These are phyloP conservation scores for Pachydiplax longipennis DNA, from an alignment of 2,888 invertebrate genomes.

Conservation along the genomic window DNA sequence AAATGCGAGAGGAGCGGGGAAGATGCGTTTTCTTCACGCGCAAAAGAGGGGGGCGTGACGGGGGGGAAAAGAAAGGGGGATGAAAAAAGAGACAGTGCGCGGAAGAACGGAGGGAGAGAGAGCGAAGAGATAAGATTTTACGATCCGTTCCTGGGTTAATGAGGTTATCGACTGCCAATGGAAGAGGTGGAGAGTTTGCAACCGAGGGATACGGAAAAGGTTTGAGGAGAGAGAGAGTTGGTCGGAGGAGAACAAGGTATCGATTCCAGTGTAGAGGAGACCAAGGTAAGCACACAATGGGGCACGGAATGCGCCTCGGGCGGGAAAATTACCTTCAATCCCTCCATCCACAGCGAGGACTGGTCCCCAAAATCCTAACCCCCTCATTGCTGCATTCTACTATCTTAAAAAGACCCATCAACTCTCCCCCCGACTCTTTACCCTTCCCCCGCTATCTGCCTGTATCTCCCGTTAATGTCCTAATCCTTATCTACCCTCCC, in stretches of 20 bases:
- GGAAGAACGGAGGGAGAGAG: background rate
- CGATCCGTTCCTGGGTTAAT: slow-evolving; percentile 44
- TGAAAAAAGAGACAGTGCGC: background rate
- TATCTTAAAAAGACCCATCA: background rate
- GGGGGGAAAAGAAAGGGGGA: background rate
- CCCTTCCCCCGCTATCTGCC: no score
- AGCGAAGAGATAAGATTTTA: slow-evolving; percentile 35
- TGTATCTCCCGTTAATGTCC: background rate
- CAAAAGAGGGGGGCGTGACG: background rate
- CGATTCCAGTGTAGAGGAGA: slow-evolving; percentile 5
- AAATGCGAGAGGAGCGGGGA: background rate
- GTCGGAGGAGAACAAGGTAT: slow-evolving; percentile 26
- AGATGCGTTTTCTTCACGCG: background rate
- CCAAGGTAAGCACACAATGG: slow-evolving; percentile 24
- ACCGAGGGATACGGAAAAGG: background rate
- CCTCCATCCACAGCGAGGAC: background rate
- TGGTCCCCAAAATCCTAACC: background rate
- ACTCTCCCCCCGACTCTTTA: background rate
- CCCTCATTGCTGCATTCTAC: background rate
- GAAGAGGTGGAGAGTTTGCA: background rate
- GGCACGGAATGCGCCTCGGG: background rate
- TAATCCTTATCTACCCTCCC: background rate
- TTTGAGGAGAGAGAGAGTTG: background rate
- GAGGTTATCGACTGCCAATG: slow-evolving; percentile 45
- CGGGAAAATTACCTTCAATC: slow-evolving; percentile 7